Evolutionary conservation across 2,888 invertebrate species (phyloP).

Genomic region (Subacronicta megacephala): DNA sequence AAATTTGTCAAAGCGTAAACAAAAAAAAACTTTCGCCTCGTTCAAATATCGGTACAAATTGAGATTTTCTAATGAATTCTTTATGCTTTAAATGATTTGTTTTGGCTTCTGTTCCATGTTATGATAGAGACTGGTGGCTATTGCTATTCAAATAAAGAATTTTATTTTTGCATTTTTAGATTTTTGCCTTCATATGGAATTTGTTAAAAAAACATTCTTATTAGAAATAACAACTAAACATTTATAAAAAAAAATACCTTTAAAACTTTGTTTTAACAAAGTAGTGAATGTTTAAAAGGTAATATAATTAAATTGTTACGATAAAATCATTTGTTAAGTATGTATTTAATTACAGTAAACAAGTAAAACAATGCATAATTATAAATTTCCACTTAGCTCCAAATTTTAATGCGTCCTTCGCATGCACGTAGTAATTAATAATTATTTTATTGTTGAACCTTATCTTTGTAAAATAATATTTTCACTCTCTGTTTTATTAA

Average conservation of each 20-base stretch:
- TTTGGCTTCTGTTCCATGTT: conserved; percentile 17
- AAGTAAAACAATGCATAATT: conserved; percentile 21
- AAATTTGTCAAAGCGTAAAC: conserved; percentile 34
- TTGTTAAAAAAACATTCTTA: too few species aligned
- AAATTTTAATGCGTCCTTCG: conserved; percentile 14
- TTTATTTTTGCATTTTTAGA: too few species aligned
- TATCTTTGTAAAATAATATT: not conserved
- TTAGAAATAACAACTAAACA: too few species aligned
- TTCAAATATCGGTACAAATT: conserved; percentile 40
- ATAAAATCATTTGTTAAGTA: conserved; percentile 15
- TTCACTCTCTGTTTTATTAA: too few species aligned
- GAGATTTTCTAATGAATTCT: conserved; percentile 50
- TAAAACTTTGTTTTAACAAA: not conserved
- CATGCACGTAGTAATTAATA: conserved; percentile 16
- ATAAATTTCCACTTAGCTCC: conserved; percentile 28
- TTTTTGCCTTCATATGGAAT: too few species aligned
- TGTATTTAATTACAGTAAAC: too few species aligned
- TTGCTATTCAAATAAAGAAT: conserved; percentile 5
- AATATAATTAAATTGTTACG: conserved; percentile 11
- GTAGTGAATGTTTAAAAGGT: not conserved
- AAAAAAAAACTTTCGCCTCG: conserved; percentile 50
- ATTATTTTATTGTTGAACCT: not conserved
- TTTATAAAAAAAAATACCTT: too few species aligned
- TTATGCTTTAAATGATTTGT: conserved; percentile 37
- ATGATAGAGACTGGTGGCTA: conserved; percentile 11